Conservation (phyloP, 2,113 vertebrate genomes). For the Gorsachius goisagi region DNA sequence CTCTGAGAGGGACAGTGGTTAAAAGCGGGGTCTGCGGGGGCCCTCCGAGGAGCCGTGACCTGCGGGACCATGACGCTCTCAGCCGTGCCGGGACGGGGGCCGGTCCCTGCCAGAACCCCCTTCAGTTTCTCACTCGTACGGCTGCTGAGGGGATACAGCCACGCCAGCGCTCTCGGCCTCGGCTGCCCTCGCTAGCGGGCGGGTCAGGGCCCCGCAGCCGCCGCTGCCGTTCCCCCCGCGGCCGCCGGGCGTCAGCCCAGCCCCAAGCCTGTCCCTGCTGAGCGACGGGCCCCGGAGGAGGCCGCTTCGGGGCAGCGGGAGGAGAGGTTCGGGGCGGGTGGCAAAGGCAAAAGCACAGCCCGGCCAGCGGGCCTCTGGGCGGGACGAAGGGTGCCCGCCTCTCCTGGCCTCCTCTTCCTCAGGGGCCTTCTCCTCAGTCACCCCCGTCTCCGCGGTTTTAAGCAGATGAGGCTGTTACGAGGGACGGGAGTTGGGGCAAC, state of each 20-base stretch:
- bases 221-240: not conserved
- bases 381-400: fast-evolving
- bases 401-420: not conserved
- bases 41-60: not conserved
- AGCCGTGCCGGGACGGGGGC: too few relatives aligned
- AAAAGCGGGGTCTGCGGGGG: fast-evolving
- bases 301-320: not conserved
- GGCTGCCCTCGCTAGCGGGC: not conserved
- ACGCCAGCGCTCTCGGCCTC: too few relatives aligned
- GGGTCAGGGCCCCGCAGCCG: not conserved
- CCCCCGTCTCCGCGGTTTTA: fast-evolving
- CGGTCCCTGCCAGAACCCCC: not conserved
- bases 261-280: not conserved
- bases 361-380: fast-evolving
- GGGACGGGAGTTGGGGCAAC: not conserved
- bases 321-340: fast-evolving
- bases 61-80: fast-evolving
- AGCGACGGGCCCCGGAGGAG: too few relatives aligned
- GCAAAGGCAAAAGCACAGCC: not conserved
- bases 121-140: not conserved
- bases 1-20: not conserved
- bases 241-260: slow-evolving; percentile 11
- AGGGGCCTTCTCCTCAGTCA: fast-evolving
- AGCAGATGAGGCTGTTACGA: fast-evolving
- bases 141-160: not conserved